Percentiles rank a stretch among this genome's conserved stretches.
Conservation (phyloP, 2,113 vertebrate genomes). For the Amphiprion ocellaris region DNA sequence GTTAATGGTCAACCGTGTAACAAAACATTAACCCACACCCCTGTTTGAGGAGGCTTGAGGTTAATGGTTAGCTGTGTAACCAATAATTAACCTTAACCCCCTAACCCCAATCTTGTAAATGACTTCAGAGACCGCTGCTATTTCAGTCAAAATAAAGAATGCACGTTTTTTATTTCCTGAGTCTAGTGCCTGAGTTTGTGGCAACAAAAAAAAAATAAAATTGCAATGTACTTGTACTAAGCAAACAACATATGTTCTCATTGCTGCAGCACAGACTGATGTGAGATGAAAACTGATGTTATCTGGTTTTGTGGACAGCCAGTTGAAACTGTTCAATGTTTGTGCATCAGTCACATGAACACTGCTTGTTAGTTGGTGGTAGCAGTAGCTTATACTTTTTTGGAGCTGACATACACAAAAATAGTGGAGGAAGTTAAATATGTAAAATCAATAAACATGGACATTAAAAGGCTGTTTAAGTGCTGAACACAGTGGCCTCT, state of each 20-base stretch:
- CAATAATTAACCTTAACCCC: not conserved
- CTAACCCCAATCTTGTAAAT: not conserved
- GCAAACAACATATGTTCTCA: not conserved
- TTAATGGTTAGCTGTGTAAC: constrained; percentile 27
- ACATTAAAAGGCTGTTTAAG: not conserved
- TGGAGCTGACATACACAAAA: too few relatives aligned
- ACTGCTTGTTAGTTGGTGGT: too few relatives aligned
- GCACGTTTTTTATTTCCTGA: not conserved
- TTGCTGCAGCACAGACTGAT: too few relatives aligned
- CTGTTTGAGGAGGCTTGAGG: not conserved
- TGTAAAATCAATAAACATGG: not conserved
- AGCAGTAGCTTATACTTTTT: not conserved
- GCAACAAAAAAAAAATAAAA: not conserved
- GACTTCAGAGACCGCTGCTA: too few relatives aligned
- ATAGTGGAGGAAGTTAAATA: not conserved
- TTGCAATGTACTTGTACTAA: not conserved
- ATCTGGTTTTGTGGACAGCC: too few relatives aligned
- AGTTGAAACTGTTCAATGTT: too few relatives aligned
- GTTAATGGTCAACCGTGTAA: constrained; percentile 27
- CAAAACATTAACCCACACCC: not conserved
- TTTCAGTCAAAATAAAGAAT: not conserved
- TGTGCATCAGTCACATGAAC: too few relatives aligned
- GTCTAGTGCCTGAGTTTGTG: too few relatives aligned
- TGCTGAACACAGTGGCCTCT: too few relatives aligned
- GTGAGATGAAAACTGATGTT: too few relatives aligned